Evolutionary conservation across 1,140 invertebrate genomes (phyloP), one percentile per base, ranked within the genome.

Genomic region (Halyomorpha halys): DNA sequence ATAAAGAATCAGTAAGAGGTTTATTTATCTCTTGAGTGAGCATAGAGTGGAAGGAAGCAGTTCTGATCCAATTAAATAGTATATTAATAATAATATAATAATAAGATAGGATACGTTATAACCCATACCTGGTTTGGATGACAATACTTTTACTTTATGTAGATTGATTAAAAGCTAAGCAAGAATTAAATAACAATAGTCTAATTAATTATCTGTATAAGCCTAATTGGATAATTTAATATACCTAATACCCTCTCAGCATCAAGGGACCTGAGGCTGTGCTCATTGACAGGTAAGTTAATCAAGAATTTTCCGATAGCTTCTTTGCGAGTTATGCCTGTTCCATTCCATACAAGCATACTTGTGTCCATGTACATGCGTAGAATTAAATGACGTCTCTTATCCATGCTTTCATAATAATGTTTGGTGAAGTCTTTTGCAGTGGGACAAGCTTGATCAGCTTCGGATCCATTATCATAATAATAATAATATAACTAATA

Each of bases 341-440:
- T 90, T 39, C 91, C 91, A 79, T 93, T 92, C 90, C 89, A 94
- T 27, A 89, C 83, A 54, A 92, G 74, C 23, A 83, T 75, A n/a
- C 83, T 89, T 27, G 81, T 82, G 53, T 91, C 87, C 68, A 91
- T 72, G 69, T 93, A 94, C 21, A 93, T 74, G 69, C 85, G 85
- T 0, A 82, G 80, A 68, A 91, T 83, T 79, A 90, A 83, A 77
- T 91, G 86, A 76, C 89, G 79, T 65, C 83, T 81, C 71, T 88
- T 90, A 71, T 91, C 89, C 56, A 90, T 75, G 71, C 82, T 83
- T 70, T 90, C 86, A 73, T 91, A 92, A 74, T 87, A 92, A 3
- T 90, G 73, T 73, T 86, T 87, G 14, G 83, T 86, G 70, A 93
- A 92, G 70, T 90, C 84, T 74, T 90, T 85, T 0, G 86, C 89